phyloP scores from a whole-genome alignment of 2,113 vertebrate species.

The Burhinus oedicnemus region DNA sequence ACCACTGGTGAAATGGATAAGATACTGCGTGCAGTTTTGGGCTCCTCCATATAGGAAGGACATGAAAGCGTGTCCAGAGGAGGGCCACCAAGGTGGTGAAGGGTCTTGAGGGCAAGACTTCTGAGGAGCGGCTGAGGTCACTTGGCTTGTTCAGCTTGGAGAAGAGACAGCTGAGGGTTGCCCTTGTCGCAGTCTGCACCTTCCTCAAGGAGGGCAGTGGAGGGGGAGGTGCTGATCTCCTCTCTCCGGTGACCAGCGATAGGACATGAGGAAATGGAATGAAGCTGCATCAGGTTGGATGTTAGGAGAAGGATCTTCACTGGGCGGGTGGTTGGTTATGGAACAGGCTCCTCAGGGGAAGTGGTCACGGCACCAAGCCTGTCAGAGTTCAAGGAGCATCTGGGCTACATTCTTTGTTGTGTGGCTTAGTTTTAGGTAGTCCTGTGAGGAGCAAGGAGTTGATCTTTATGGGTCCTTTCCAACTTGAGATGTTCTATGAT shows the following conservation, averaged over 20 bases:
- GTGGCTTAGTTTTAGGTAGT: neutral
- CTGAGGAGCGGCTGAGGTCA: neutral
- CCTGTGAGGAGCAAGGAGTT: neutral
- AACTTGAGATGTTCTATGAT: neutral
- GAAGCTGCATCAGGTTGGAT: neutral
- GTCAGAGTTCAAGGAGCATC: neutral
- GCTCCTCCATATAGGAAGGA: neutral
- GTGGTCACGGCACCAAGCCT: neutral
- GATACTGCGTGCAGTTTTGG: neutral
- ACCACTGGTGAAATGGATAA: accelerated
- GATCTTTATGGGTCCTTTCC: neutral
- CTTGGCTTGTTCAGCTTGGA: neutral
- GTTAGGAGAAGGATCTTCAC: neutral
- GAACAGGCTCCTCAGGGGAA: neutral
- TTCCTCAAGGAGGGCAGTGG: neutral
- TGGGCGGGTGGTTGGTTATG: neutral
- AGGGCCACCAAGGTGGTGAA: neutral
- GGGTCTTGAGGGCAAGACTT: neutral
- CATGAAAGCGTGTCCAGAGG: neutral
- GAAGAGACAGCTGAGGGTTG: neutral
- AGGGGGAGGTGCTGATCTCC: neutral
- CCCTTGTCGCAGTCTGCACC: neutral
- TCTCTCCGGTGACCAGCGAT: neutral
- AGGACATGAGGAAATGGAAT: neutral
- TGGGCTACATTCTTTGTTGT: neutral